Evolutionary conservation across 2,113 vertebrate genomes (phyloP), one percentile per base, ranked within the genome.

Genomic region (Pan paniscus): DNA sequence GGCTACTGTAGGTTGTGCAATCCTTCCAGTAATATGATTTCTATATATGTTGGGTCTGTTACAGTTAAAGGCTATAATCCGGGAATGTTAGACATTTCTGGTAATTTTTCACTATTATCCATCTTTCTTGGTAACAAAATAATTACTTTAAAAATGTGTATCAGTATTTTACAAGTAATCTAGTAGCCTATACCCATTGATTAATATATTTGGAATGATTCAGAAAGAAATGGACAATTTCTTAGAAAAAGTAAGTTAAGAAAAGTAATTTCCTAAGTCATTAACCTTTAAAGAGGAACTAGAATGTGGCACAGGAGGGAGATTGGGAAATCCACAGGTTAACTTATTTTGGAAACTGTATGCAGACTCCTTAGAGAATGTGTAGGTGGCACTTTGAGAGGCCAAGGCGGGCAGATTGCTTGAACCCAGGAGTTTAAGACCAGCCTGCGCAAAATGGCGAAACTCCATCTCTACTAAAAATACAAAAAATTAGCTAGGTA

Each of bases 1-100:
- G 92, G 96, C 85, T 94, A 30, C 11, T 43, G 76, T 90, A 70
- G 78, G n/a, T 97, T 98, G 97, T 97, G 96, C 70, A 98, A 95
- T 92, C 78, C 43, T 95, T 90, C 95, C 22, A 89, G 90, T 79
- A 95, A 94, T 75, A 87, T 18, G 52, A 94, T 83, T 97, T 96
- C 81, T 97, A 7, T 94, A 72, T 92, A 59, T 75, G 2, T 27
- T 95, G 89, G n/a, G 18, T 83, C 35, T 79, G 1, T 93, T 93
- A 88, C 32, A 67, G 50, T 67, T 90, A 88, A 92, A 93, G 46
- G 79, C n/a, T 94, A 55, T 50, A 40, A 93, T 96, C 79, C 12
- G 13, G 50, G 40, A 86, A 84, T 50, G 76, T 61, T 75, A 87
- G 55, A 89, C 27, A 90, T 55, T 78, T 86, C 67, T 97, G 38